Evolutionary conservation across 2,113 vertebrate species (phyloP), one percentile per base, ranked within the genome.

Genomic region (Albula goreensis): DNA sequence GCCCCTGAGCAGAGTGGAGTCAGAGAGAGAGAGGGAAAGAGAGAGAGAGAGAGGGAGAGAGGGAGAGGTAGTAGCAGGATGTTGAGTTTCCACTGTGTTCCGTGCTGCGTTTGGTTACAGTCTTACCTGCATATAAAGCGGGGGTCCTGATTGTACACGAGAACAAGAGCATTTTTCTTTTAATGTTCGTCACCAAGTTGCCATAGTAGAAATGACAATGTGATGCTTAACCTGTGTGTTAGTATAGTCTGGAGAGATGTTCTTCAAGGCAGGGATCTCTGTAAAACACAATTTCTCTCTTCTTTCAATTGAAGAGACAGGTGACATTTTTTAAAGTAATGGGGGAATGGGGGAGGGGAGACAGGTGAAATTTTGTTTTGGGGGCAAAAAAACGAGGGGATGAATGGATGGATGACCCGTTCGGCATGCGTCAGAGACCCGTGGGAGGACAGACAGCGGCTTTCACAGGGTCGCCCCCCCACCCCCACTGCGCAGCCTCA

Each of bases 401-500:
- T 41, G 31, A 41, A 41, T 41, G 31, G 31, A 41, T 41, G 31
- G 31, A 41, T 41, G 31, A 41, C 31, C 53, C 53, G 53, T 6
- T 6, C 12, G 53, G 53, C 31, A 41, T 56, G 53, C 7, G 53
- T 6, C 53, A 56, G 53, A 2, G 53, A 8, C 53, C 53, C 12
- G 53, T 6, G 53, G 53, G 53, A 12, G 7, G 12, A 12, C 53
- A 56, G 53, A 12, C 31, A 56, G 7, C 53, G 53, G 53, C 7
- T 12, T 6, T 15, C 6, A 0, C 15, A 22, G 60, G 0, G 19
- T 3, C 17, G 2, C 12, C 63, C 0, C 31, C 31, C 31, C 31
- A 3, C 19, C 57, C 86, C 85, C 25, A 22, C 0, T 50, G 83
- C 31, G 9, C 48, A 79, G 84, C 80, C 84, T 96, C 96, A 96